These are phyloP conservation scores for Leistus spinibarbis DNA, from an alignment of 2,888 invertebrate species.

Conservation along the genomic window DNA sequence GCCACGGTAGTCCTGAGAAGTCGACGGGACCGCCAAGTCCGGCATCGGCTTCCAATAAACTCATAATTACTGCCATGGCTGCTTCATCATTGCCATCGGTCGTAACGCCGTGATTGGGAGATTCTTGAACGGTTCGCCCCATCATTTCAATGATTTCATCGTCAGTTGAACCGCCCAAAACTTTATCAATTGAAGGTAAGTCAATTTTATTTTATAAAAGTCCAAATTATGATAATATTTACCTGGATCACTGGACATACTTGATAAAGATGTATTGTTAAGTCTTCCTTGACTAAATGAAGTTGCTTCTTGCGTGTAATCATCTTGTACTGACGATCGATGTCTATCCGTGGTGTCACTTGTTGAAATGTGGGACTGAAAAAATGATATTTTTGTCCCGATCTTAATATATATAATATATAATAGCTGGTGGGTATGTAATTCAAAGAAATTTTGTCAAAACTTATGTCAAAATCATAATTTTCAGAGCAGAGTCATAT, in stretches of 20 bases:
- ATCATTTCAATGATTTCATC: constrained; percentile 67
- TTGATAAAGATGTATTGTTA: constrained; percentile 59
- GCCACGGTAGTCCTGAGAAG: constrained; percentile 86
- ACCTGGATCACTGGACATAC: constrained; percentile 61
- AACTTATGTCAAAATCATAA: no score
- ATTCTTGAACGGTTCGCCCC: constrained; percentile 59
- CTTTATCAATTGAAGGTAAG: constrained; percentile 28
- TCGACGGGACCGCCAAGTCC: constrained; percentile 88
- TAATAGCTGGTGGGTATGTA: no score
- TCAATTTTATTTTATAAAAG: constrained; percentile 1
- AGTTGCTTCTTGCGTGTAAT: constrained; percentile 45
- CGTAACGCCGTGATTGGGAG: constrained; percentile 55
- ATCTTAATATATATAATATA: no score
- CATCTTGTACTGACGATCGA: constrained; percentile 46
- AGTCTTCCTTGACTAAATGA: constrained; percentile 52
- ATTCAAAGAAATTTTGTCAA: no score
- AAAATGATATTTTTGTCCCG: no score
- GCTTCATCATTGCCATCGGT: constrained; percentile 85
- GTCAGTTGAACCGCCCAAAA: constrained; percentile 52
- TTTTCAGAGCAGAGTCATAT: not conserved
- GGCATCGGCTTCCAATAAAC: constrained; percentile 85
- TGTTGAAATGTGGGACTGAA: constrained; percentile 56
- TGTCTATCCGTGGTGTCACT: constrained; percentile 54
- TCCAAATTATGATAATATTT: constrained; percentile 25
- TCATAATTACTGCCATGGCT: constrained; percentile 92